Percentiles rank a stretch among this genome's conserved stretches.
Evolutionary conservation across 2,888 invertebrate genomes (phyloP).

Genomic region (Eustalomyia histrio): DNA sequence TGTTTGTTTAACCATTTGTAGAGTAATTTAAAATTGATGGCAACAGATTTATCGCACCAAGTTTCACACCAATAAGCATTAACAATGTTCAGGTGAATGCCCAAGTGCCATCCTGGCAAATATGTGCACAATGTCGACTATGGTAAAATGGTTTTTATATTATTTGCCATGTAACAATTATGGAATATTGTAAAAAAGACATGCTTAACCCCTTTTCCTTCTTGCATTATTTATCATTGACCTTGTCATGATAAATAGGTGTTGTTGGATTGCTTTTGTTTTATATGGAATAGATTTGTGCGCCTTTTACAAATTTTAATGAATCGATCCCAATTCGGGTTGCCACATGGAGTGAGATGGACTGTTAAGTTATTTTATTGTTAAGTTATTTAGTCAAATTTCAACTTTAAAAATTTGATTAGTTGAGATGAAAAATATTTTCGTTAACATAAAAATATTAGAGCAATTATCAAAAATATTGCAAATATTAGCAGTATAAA

Average conservation of each 20-base stretch:
- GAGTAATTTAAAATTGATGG: conserved; percentile 62
- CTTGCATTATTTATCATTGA: conserved; percentile 10
- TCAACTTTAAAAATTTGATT: too few species aligned
- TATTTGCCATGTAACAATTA: conserved; percentile 43
- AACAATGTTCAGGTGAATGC: conserved; percentile 60
- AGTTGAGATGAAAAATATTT: too few species aligned
- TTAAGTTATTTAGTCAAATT: too few species aligned
- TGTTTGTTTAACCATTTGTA: conserved; percentile 57
- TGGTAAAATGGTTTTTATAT: conserved; percentile 8
- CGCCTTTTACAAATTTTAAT: too few species aligned
- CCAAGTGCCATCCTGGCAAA: conserved; percentile 40
- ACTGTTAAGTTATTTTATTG: too few species aligned
- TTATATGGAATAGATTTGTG: not conserved
- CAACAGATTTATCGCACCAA: conserved; percentile 61
- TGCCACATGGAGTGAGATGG: too few species aligned
- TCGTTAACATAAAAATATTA: too few species aligned
- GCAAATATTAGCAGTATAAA: too few species aligned
- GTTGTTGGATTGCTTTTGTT: not conserved
- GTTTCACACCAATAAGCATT: conserved; percentile 64
- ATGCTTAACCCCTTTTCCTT: conserved; percentile 23
- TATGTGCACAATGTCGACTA: not conserved
- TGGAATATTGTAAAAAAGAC: conserved; percentile 45
- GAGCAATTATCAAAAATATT: too few species aligned
- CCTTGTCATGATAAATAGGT: conserved; percentile 26
- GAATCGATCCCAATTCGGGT: too few species aligned